Evolutionary conservation across 2,797 vertebrate species (phyloP).

Genomic region (Pangasius macronema): DNA sequence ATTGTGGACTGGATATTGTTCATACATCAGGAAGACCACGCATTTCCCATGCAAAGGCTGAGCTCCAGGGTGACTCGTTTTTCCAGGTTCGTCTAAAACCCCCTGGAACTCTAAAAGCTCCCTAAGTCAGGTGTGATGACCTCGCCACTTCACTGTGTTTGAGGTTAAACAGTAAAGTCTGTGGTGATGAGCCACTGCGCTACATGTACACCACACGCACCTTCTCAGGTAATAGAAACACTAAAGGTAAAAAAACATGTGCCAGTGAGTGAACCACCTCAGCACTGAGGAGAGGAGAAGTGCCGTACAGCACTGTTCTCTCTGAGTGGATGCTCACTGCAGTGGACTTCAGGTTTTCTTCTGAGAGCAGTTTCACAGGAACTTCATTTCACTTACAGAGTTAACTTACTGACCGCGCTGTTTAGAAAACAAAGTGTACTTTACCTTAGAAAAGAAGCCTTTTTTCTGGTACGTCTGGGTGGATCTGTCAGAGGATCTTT

Average conservation of each 20-base stretch:
- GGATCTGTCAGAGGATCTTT: too few relatives aligned
- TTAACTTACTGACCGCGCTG: neutral
- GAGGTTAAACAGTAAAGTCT: neutral
- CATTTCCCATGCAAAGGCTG: neutral
- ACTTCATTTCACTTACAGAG: neutral
- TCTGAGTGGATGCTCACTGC: neutral
- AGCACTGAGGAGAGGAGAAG: neutral
- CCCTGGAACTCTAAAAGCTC: neutral
- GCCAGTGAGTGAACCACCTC: neutral
- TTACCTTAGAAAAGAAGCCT: constrained; percentile 1
- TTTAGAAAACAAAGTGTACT: neutral
- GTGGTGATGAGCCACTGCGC: neutral
- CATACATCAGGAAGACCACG: too few relatives aligned
- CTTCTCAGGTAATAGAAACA: neutral
- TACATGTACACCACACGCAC: neutral
- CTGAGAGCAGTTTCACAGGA: too few relatives aligned
- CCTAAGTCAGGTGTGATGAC: neutral
- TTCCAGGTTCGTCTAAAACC: neutral
- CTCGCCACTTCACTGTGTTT: neutral
- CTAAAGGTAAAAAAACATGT: neutral
- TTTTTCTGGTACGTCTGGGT: constrained; percentile 11
- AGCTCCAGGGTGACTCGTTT: too few relatives aligned
- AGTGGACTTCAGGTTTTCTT: too few relatives aligned
- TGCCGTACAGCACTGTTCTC: neutral
- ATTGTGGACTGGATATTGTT: neutral